phyloP scores from a whole-genome alignment of 2,888 invertebrate genomes.

The Phortica okadai region DNA sequence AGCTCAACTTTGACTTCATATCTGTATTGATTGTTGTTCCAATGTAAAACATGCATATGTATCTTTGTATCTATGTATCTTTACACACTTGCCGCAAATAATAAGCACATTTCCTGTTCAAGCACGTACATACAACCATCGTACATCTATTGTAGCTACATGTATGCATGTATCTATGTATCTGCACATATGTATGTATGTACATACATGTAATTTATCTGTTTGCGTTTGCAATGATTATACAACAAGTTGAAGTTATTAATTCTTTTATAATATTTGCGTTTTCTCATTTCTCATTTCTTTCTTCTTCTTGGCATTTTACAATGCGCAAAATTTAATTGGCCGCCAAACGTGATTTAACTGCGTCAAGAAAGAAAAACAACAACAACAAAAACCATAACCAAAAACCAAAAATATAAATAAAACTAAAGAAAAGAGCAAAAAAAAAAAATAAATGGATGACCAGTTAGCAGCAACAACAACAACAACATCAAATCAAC shows the following conservation, averaged over 20 bases:
- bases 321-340: conserved; percentile 51
- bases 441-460: conserved; percentile 34
- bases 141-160: no score
- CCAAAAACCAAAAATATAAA: neutral
- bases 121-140: neutral
- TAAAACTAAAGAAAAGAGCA: neutral
- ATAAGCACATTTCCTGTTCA: neutral
- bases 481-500: conserved; percentile 29
- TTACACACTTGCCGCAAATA: neutral
- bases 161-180: conserved; percentile 45
- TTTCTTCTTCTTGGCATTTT: no score
- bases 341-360: conserved; percentile 56
- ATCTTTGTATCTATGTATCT: neutral
- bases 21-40: neutral
- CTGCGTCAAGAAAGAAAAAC: conserved; percentile 35
- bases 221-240: conserved; percentile 43
- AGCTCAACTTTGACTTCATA: no score
- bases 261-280: conserved; percentile 54
- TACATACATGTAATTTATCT: conserved; percentile 1
- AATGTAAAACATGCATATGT: neutral
- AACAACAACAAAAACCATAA: conserved; percentile 21
- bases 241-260: conserved; percentile 55
- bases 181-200: neutral
- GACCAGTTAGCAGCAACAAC: conserved; percentile 29
- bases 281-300: conserved; percentile 38